Conservation (phyloP, 2,113 vertebrate species). For the Myocastor coypus region DNA sequence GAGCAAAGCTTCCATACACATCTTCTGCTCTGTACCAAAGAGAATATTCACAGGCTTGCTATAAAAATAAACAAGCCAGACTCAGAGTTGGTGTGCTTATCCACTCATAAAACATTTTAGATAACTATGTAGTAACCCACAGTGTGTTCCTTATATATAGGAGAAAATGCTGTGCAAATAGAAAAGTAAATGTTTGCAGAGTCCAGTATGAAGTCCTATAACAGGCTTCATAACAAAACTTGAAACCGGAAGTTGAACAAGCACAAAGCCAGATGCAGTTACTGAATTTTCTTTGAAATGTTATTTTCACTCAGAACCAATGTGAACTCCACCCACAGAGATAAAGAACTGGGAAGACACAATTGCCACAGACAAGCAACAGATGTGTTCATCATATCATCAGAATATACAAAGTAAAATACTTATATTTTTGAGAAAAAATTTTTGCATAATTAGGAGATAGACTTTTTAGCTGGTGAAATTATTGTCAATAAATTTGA, state of each 20-base stretch:
- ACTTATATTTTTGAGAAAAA: constrained; percentile 78
- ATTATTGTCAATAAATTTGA: constrained; percentile 73
- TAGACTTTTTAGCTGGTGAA: constrained; percentile 76
- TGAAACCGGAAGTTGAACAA: constrained; percentile 73
- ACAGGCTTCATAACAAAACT: constrained; percentile 68
- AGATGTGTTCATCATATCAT: constrained; percentile 85
- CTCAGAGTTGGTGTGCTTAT: constrained; percentile 59
- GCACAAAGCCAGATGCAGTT: constrained; percentile 76
- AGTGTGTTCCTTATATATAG: constrained; percentile 68
- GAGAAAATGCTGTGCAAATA: constrained; percentile 35
- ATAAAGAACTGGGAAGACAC: constrained; percentile 81
- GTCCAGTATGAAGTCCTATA: background rate
- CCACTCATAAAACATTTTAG: constrained; percentile 71
- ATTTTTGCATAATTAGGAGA: constrained; percentile 67
- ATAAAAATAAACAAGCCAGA: constrained; percentile 71
- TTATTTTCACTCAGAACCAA: constrained; percentile 72
- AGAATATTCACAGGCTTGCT: constrained; percentile 73
- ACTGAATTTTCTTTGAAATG: constrained; percentile 77
- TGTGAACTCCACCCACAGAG: constrained; percentile 76
- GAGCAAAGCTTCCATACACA: constrained; percentile 69
- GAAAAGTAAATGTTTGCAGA: constrained; percentile 64
- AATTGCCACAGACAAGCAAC: constrained; percentile 80
- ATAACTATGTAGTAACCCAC: constrained; percentile 74
- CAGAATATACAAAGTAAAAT: constrained; percentile 81
- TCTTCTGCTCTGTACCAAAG: constrained; percentile 64